phyloP scores from a whole-genome alignment of 2,113 vertebrate genomes.

The Catharus minimus region DNA sequence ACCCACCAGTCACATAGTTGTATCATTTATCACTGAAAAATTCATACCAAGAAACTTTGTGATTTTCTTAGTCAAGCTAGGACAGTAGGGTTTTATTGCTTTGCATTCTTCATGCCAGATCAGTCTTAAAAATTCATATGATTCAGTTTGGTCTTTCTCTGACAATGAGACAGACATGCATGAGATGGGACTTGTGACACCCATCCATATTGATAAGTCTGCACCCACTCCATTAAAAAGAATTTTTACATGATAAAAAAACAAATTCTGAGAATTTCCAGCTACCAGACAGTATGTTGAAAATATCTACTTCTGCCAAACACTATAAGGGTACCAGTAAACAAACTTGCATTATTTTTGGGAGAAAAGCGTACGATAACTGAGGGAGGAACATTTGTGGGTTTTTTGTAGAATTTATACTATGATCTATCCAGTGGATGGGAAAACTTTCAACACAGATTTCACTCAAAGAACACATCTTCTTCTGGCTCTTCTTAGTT shows the following conservation, averaged over 20 bases:
- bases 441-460: background rate
- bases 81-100: background rate
- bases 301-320: background rate
- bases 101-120: background rate
- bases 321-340: background rate
- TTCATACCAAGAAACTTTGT: background rate
- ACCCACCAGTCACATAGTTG: background rate
- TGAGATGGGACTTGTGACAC: background rate
- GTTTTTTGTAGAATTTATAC: rapidly evolving
- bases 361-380: background rate
- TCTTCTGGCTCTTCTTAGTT: background rate
- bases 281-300: background rate
- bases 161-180: background rate
- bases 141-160: background rate
- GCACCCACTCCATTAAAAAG: background rate
- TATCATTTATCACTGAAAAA: background rate
- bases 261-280: background rate
- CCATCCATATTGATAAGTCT: background rate
- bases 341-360: background rate
- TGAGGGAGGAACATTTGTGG: background rate
- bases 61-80: background rate
- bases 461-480: background rate
- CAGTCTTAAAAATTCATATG: background rate
- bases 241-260: background rate
- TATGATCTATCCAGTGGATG: background rate